Evolutionary conservation across 2,113 vertebrate genomes (phyloP).

Genomic region (Aegotheles bennettii): DNA sequence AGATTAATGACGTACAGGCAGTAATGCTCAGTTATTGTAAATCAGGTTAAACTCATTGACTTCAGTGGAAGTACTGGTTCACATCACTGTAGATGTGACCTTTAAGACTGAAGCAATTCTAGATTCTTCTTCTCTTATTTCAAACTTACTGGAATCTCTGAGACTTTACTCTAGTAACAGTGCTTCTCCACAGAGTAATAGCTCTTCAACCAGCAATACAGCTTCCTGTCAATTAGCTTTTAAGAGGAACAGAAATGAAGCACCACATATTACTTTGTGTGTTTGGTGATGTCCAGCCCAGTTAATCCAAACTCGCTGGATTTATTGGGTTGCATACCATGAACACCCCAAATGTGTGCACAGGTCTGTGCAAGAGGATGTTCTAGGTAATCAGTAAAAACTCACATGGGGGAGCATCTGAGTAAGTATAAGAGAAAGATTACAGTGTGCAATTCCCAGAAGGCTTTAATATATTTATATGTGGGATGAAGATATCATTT

Average conservation of each 20-base stretch:
- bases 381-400: background rate
- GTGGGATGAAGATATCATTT: background rate
- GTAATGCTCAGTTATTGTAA: background rate
- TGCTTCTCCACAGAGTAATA: background rate
- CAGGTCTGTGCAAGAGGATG: background rate
- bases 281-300: background rate
- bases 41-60: background rate
- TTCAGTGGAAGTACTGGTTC: background rate
- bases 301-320: background rate
- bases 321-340: background rate
- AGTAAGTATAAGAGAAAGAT: background rate
- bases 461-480: background rate
- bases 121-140: background rate
- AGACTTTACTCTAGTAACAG: background rate
- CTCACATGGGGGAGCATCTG: background rate
- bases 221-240: background rate
- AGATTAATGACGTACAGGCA: background rate
- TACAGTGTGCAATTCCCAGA: background rate
- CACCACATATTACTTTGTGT: accelerated
- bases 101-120: background rate
- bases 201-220: background rate
- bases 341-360: background rate
- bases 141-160: background rate
- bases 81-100: background rate
- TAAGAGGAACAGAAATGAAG: background rate